These are phyloP conservation scores for Cuculus canorus DNA, from an alignment of 2,797 vertebrate genomes.

Conservation along the genomic window DNA sequence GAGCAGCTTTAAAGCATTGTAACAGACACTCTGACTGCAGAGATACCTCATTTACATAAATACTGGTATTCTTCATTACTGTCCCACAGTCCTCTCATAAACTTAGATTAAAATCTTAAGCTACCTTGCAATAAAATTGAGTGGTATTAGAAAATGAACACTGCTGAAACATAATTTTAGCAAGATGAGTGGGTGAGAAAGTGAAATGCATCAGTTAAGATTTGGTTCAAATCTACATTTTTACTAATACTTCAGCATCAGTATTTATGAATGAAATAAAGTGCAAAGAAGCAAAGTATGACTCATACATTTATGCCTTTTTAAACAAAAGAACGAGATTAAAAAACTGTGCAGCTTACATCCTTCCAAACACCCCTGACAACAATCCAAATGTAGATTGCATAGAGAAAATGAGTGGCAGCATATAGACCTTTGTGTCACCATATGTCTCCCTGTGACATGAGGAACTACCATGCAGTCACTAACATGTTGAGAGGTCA, in stretches of 20 bases:
- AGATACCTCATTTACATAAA: not conserved
- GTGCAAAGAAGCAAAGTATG: not conserved
- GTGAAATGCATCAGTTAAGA: not conserved
- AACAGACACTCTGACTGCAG: not conserved
- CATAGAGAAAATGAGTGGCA: constrained; percentile 5
- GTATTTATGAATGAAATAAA: not conserved
- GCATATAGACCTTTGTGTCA: not conserved
- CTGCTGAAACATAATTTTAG: not conserved
- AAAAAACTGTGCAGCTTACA: not conserved
- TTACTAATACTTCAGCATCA: not conserved
- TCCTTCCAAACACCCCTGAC: not conserved
- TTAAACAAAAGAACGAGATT: not conserved
- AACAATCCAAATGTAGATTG: not conserved
- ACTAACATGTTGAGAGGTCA: not conserved
- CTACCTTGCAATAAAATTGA: not conserved
- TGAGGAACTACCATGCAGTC: not conserved
- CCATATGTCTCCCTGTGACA: not conserved
- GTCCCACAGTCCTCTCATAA: not conserved
- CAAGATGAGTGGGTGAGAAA: not conserved
- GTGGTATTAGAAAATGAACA: not conserved
- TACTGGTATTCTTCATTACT: not conserved
- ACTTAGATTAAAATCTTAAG: not conserved
- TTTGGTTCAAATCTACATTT: not conserved
- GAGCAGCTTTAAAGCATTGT: not conserved
- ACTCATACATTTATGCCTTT: not conserved